These are phyloP conservation scores for Acarapis woodi DNA, from an alignment of 1,140 invertebrate genomes.

Conservation along the genomic window DNA sequence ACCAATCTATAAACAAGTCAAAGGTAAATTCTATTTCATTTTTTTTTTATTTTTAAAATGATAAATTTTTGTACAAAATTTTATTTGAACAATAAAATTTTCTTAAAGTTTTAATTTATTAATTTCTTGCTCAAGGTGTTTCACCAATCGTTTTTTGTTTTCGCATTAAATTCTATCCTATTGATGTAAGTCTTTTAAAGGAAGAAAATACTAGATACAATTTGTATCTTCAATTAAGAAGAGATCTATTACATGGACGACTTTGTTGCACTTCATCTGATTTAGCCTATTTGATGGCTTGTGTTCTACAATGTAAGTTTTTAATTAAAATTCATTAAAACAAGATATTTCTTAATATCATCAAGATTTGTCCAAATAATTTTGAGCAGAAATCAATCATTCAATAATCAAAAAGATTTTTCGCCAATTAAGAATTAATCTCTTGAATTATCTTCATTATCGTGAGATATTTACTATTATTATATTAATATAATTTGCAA, in stretches of 20 bases:
- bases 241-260: constrained; percentile 74
- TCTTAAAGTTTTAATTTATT: background rate
- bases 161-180: constrained; percentile 76
- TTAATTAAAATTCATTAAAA: background rate
- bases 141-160: constrained; percentile 64
- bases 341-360: background rate
- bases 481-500: no score
- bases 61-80: constrained; percentile 3
- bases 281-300: constrained; percentile 57
- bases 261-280: constrained; percentile 63
- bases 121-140: constrained; percentile 31
- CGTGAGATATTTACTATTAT: no score
- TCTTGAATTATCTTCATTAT: no score
- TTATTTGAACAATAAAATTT: constrained; percentile 13
- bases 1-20: constrained; percentile 73
- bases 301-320: constrained; percentile 39
- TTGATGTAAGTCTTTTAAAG: constrained; percentile 49
- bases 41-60: constrained; percentile 2
- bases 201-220: constrained; percentile 68
- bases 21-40: constrained; percentile 24
- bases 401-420: background rate
- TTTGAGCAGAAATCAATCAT: background rate
- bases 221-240: constrained; percentile 69
- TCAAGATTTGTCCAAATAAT: no score
- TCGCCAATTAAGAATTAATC: no score